Evolutionary conservation across 2,888 invertebrate genomes (phyloP).

Genomic region (Drosophila monieri): DNA sequence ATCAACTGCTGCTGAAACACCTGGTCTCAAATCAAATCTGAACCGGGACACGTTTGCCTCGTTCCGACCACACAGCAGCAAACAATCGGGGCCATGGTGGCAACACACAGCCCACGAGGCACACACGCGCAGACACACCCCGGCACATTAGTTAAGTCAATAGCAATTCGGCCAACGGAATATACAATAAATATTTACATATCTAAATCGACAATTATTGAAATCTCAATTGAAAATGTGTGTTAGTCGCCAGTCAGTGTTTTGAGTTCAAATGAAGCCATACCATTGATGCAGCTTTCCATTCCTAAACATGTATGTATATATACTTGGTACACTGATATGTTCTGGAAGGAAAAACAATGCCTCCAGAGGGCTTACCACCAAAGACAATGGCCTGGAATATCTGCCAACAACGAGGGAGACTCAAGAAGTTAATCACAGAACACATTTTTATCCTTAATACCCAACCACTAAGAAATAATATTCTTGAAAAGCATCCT

Average conservation of each 20-base stretch:
- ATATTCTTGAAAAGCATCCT: neutral
- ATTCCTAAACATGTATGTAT: neutral
- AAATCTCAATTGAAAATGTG: slow-evolving; percentile 80
- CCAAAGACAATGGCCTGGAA: slow-evolving; percentile 27
- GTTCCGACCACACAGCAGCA: slow-evolving; percentile 24
- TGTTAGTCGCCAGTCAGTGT: slow-evolving; percentile 43
- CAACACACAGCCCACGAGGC: slow-evolving; percentile 28
- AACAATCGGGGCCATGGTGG: slow-evolving; percentile 30
- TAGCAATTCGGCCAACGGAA: slow-evolving; percentile 53
- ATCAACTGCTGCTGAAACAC: slow-evolving; percentile 19
- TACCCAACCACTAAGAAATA: neutral
- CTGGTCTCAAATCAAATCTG: slow-evolving; percentile 46
- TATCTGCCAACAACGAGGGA: slow-evolving; percentile 23
- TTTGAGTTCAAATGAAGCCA: slow-evolving; percentile 29
- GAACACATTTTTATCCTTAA: neutral
- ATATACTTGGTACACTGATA: slow-evolving; percentile 5
- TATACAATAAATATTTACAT: slow-evolving; percentile 79
- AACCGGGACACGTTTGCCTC: slow-evolving; percentile 27
- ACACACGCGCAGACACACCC: slow-evolving; percentile 21
- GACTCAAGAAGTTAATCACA: slow-evolving; percentile 9
- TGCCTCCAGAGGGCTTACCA: slow-evolving; percentile 25
- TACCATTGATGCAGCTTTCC: slow-evolving; percentile 29
- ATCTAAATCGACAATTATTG: slow-evolving; percentile 81
- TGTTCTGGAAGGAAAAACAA: slow-evolving; percentile 15
- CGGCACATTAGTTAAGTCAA: slow-evolving; percentile 77